A percentile compares a stretch with the other conserved stretches of the same genome.
Conservation (phyloP, 2,797 vertebrate species). For the Melanotaenia boesemani region DNA sequence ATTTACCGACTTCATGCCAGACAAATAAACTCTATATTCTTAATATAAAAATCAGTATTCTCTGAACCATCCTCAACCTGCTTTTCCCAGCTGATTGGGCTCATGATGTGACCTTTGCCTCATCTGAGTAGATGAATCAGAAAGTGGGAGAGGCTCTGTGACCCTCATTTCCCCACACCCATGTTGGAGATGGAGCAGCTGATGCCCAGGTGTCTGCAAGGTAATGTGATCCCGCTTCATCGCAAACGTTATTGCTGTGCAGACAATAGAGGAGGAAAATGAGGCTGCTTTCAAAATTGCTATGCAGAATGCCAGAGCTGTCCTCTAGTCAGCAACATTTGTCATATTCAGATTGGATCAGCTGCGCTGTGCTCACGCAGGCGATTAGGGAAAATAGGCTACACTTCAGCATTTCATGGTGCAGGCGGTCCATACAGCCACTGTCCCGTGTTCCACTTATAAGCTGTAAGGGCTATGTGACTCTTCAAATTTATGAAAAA, state of each 20-base stretch:
- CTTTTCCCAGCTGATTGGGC: constrained; percentile 52
- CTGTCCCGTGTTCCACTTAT: constrained; percentile 45
- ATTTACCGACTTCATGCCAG: constrained; percentile 2
- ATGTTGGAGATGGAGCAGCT: constrained; percentile 61
- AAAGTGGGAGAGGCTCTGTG: constrained; percentile 42
- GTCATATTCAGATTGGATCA: constrained; percentile 76
- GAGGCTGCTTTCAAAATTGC: constrained; percentile 74
- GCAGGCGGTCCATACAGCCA: constrained; percentile 38
- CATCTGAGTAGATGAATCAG: constrained; percentile 66
- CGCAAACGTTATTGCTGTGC: constrained; percentile 62
- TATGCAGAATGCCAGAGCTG: constrained; percentile 62
- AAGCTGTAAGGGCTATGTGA: constrained; percentile 59
- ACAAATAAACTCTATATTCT: constrained; percentile 10
- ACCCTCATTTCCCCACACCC: constrained; percentile 68
- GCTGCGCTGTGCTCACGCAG: constrained; percentile 60
- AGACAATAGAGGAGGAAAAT: constrained; percentile 71
- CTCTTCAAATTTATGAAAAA: constrained; percentile 61
- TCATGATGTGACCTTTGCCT: constrained; percentile 61
- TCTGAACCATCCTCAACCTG: constrained; percentile 8
- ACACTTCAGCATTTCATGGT: constrained; percentile 34
- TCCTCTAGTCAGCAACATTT: constrained; percentile 72
- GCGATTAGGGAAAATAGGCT: constrained; percentile 61
- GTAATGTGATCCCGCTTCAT: constrained; percentile 73
- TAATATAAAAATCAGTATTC: constrained; percentile 40
- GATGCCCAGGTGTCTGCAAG: constrained; percentile 67